Evolutionary conservation across 2,888 invertebrate species (phyloP).

Genomic region (Sphinx pinastri): DNA sequence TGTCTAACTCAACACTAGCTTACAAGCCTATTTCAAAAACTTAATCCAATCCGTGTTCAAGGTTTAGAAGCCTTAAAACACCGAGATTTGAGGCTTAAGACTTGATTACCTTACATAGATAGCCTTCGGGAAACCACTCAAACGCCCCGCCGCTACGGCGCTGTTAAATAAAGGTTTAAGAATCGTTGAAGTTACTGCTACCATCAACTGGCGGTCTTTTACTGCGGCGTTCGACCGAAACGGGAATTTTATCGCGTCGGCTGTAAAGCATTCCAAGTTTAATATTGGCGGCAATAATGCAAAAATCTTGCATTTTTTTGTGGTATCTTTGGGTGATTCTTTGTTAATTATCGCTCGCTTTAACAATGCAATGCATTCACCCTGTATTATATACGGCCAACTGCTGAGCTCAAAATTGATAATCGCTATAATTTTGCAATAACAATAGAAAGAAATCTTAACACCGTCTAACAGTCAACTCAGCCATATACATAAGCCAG

Average conservation of each 20-base stretch:
- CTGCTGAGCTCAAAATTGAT: too few species aligned
- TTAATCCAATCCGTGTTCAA: slow-evolving; percentile 2
- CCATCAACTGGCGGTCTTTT: slow-evolving; percentile 11
- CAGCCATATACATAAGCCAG: too few species aligned
- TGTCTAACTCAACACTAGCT: not conserved
- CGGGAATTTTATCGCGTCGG: slow-evolving; percentile 1
- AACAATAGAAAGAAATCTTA: too few species aligned
- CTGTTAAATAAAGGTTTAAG: slow-evolving; percentile 20
- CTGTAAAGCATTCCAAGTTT: not conserved
- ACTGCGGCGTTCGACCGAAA: not conserved
- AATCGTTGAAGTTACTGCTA: slow-evolving; percentile 13
- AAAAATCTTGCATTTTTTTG: too few species aligned
- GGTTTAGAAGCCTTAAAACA: not conserved
- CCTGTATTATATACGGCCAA: too few species aligned
- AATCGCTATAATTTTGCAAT: too few species aligned
- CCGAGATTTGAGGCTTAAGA: not conserved
- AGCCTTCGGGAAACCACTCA: slow-evolving; percentile 14
- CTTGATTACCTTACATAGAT: slow-evolving; percentile 19
- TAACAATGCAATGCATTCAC: too few species aligned
- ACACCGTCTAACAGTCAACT: too few species aligned
- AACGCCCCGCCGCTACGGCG: not conserved
- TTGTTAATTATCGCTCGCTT: too few species aligned
- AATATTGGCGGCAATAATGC: not conserved
- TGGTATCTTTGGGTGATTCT: too few species aligned
- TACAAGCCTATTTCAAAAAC: not conserved